Base-by-base conservation (phyloP, 2,113 vertebrate genomes). In the Oreochromis niloticus region DNA sequence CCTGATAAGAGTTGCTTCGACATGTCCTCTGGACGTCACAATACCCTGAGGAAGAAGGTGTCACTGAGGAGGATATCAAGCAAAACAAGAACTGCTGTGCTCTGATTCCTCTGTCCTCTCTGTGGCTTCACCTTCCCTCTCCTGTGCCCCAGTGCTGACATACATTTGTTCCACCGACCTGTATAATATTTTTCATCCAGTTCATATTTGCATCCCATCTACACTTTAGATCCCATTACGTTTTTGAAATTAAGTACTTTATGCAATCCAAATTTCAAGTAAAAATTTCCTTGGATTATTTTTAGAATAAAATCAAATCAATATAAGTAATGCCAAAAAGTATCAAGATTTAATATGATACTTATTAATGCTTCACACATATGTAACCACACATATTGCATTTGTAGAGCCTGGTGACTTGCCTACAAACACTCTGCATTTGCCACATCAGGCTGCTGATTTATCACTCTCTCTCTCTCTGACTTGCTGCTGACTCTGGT, bases 21-120 rank as follows among this genome's bases (percentile, higher is more conserved):
- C 91, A 19, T 90, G 91, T 93, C 92, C 94, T 94, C 92, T 94
- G 90, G 85, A 93, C 84, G 91, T 94, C 93, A 92, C 84, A 89
- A 84, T 91, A 89, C 81, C 93, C 92, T 7, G 68, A 91, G 89
- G 92, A 90, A 91, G 78, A 91, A 92, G 88, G 87, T 93, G 94
- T 94, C 91, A 93, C 83, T 87, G 87, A 89, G 81, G 81, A 89
- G 86, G 91, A 91, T 84, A 92, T 94, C 91, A 92, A 87, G 66
- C 86, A 85, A 83, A 92, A 90, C 75, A 81, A 61, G 61, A 85
- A 57, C 61, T 30, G 80, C 91, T 92, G 85, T 86, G 82, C 90
- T 91, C 86, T 84, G 88, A 91, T 59, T 92, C 19, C 43, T 85
- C 83, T 52, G 22, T 82, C 54, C 82, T 34, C 24, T 85, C 71